Percentiles rank a stretch among this genome's conserved stretches.
phyloP scores from a whole-genome alignment of 2,113 vertebrate species.

The Crotophaga sulcirostris region DNA sequence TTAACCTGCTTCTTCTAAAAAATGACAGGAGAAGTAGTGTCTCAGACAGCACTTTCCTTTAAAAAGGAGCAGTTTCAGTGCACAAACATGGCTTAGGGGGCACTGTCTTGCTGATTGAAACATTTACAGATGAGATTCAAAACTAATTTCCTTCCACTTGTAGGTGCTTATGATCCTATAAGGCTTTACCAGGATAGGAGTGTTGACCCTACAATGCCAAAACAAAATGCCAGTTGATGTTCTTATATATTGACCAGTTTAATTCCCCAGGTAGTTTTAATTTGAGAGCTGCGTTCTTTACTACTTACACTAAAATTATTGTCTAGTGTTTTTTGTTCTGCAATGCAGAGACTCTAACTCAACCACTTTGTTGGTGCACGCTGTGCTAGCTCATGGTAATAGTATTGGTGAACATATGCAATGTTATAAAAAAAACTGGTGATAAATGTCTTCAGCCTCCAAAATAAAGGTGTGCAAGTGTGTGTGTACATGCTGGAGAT shows the following conservation, averaged over 20 bases:
- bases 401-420: not conserved
- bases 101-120: not conserved
- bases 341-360: slow-evolving; percentile 13
- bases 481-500: not conserved
- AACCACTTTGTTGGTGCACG: not conserved
- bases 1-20: not conserved
- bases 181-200: not conserved
- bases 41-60: not conserved
- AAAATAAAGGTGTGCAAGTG: not conserved
- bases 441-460: not conserved
- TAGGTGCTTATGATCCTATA: not conserved
- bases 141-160: not conserved
- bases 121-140: not conserved
- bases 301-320: not conserved
- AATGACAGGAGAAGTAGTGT: not conserved
- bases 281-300: not conserved
- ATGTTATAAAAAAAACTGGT: not conserved
- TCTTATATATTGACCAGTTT: not conserved
- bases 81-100: not conserved
- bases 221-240: not conserved
- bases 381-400: not conserved
- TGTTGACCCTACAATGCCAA: not conserved
- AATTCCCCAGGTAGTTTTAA: not conserved
- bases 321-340: not conserved
- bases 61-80: not conserved